Percentiles rank a stretch among this genome's conserved stretches.
Conservation (phyloP, 2,797 vertebrate species). For the Trichosurus vulpecula region DNA sequence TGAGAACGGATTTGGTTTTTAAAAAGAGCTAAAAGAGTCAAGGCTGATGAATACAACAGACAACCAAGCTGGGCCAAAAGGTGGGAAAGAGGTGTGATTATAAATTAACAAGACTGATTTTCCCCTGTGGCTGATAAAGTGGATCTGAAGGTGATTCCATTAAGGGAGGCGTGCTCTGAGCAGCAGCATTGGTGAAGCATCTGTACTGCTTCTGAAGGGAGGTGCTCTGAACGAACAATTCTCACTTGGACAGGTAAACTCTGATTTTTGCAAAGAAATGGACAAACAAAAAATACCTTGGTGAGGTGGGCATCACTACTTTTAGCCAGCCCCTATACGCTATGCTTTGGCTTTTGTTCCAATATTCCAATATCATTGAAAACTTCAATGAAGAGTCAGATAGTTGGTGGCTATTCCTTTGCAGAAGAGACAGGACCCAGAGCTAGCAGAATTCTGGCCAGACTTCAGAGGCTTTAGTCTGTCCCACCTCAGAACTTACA, state of each 20-base stretch:
- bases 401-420: neutral
- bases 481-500: constrained; percentile 83
- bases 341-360: neutral
- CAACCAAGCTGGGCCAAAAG: neutral
- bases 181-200: rapidly evolving
- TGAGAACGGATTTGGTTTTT: neutral
- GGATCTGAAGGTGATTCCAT: neutral
- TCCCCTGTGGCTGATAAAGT: neutral
- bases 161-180: neutral
- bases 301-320: neutral
- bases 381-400: neutral
- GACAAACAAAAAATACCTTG: neutral
- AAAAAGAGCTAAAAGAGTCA: neutral
- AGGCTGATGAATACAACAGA: neutral
- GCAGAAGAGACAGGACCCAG: neutral
- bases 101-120: neutral
- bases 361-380: neutral
- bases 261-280: neutral
- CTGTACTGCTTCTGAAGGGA: neutral
- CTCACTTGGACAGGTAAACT: neutral
- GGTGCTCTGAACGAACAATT: neutral
- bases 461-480: neutral
- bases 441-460: neutral
- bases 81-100: neutral
- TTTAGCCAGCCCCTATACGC: neutral